Base-by-base conservation (phyloP, 2,113 vertebrate species). In the Lagopus muta region DNA sequence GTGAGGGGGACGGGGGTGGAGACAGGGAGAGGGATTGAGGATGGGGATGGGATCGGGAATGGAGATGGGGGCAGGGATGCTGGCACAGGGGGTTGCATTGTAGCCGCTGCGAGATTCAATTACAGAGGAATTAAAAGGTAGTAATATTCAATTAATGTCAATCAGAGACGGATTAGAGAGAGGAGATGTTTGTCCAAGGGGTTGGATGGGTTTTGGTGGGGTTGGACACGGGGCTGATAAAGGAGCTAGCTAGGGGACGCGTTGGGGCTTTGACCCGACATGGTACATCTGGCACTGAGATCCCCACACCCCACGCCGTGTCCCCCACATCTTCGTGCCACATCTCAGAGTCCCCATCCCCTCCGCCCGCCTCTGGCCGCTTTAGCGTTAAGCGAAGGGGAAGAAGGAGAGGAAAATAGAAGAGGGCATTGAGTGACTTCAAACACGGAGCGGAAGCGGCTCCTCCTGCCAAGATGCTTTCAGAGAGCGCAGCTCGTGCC, bases 101-200 rank as follows among this genome's bases (percentile, higher is more conserved):
- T 1, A 13, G n/a, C 11, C 8, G 42, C 42, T 3, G 55, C 19
- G 4, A 75, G 91, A 92, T 85, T 80, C 74, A 75, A 85, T 92
- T 85, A 80, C 30, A 1, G 24, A 21, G 91, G 91, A 80, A 75
- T 85, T 89, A 89, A 40, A 25, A 48, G 27, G 10, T 4, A 19
- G 52, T 8, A 64, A 75, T 74, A 89, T 75, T 85, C 50, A 85
- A 80, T 92, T 74, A 84, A 45, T 3, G 86, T 52, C 91, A 11
- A 11, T 75, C 73, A 5, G 27, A 40, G 65, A 8, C 2, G 84
- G 90, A 82, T 92, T 82, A 66, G 52, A 6, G 78, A 72, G 34
- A 70, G 5, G 70, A n/a, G 57, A 17, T 17, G 52, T 24, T 55
- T 55, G 74, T 58, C 83, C 22, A 36, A 58, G 1, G 32, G 83